Evolutionary conservation across 2,888 invertebrate species (phyloP).

Genomic region (Lithosia quadra): DNA sequence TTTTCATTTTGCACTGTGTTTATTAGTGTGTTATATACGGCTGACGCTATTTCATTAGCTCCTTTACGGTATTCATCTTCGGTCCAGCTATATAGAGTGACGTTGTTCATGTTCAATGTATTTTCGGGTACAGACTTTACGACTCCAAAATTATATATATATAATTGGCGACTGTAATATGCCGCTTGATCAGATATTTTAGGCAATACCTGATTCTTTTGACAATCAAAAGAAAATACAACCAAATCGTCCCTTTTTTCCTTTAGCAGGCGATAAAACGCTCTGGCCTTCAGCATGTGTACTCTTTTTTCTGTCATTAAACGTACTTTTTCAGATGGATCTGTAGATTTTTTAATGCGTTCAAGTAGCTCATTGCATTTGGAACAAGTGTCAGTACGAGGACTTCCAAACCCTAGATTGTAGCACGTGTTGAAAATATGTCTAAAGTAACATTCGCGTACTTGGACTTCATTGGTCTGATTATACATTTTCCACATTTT

Average conservation of each 20-base stretch:
- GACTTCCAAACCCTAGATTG: conserved; percentile 35
- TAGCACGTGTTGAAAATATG: conserved; percentile 33
- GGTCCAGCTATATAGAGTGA: neutral
- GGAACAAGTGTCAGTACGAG: conserved; percentile 22
- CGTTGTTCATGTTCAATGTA: neutral
- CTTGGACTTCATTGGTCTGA: conserved; percentile 14
- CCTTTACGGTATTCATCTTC: neutral
- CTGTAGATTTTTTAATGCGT: conserved; percentile 22
- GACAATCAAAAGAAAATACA: conserved; percentile 36
- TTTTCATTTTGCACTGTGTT: conserved; percentile 8
- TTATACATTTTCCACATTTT: conserved; percentile 29
- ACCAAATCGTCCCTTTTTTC: conserved; percentile 33
- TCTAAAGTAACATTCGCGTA: conserved; percentile 26
- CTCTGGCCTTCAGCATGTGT: neutral
- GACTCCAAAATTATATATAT: conserved; percentile 50
- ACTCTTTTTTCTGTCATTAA: neutral
- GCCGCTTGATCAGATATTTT: conserved; percentile 47
- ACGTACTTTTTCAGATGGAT: neutral
- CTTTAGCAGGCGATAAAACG: conserved; percentile 16
- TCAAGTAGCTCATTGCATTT: conserved; percentile 32
- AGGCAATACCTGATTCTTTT: conserved; percentile 42
- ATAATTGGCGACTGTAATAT: conserved; percentile 49
- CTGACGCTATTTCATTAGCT: neutral
- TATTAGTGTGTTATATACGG: neutral
- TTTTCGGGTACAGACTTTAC: conserved; percentile 40